phyloP scores from a whole-genome alignment of 2,113 vertebrate genomes.

The Mus spicilegus region DNA sequence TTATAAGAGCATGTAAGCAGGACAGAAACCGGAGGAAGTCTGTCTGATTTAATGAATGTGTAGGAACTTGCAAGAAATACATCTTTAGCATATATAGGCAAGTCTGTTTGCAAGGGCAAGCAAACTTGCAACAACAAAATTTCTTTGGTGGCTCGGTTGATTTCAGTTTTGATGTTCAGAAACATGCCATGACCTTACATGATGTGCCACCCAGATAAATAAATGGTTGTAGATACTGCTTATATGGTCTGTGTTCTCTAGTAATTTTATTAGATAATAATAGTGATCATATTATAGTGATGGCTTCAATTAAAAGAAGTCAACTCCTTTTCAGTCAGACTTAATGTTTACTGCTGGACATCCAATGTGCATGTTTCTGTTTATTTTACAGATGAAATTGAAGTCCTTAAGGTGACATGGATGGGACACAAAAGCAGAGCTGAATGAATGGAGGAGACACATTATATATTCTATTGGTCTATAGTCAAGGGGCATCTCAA shows the following conservation, averaged over 20 bases:
- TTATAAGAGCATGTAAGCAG: constrained; percentile 48
- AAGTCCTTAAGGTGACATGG: not conserved
- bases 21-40: constrained; percentile 68
- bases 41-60: constrained; percentile 70
- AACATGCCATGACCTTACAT: not conserved
- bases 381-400: not conserved
- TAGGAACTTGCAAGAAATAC: constrained; percentile 39
- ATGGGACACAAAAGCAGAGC: not conserved
- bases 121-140: not conserved
- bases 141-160: not conserved
- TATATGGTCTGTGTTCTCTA: not conserved
- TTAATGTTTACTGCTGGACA: not conserved
- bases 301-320: not conserved
- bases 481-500: not conserved
- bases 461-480: not conserved
- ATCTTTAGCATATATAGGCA: constrained; percentile 24
- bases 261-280: not conserved
- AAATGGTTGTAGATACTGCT: not conserved
- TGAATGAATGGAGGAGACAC: not conserved
- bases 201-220: not conserved
- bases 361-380: not conserved
- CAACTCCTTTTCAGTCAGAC: not conserved
- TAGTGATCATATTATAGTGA: not conserved
- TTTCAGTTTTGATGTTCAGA: constrained; percentile 59
- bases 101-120: constrained; percentile 57